A percentile compares a stretch with the other conserved stretches of the same genome.
Evolutionary conservation across 2,888 invertebrate species (phyloP).

Genomic region (Coleophora deauratella): DNA sequence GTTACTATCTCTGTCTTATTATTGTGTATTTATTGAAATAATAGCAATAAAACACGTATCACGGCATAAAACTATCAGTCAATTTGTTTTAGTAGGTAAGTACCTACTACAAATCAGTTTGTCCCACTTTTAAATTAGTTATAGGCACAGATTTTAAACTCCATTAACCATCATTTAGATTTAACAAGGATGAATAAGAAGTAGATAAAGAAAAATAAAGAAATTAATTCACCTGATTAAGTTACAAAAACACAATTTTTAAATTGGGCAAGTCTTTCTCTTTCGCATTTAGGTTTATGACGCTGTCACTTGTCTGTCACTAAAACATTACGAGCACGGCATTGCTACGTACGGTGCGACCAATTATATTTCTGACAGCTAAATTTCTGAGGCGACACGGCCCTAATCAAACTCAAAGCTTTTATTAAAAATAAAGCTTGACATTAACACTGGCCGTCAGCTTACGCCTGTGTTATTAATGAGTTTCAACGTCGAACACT

Average conservation of each 20-base stretch:
- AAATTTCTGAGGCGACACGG: constrained; percentile 74
- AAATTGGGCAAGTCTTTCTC: too few species aligned
- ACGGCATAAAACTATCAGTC: too few species aligned
- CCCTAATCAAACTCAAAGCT: constrained; percentile 74
- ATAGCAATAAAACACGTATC: constrained; percentile 5
- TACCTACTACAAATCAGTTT: too few species aligned
- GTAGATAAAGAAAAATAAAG: too few species aligned
- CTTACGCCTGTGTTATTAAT: constrained; percentile 70
- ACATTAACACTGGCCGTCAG: constrained; percentile 68
- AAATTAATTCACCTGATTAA: too few species aligned
- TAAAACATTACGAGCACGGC: too few species aligned
- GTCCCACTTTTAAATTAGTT: too few species aligned
- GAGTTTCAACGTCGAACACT: constrained; percentile 40
- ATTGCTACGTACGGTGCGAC: constrained; percentile 48
- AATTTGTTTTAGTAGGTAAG: too few species aligned
- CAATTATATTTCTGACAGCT: constrained; percentile 75
- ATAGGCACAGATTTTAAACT: too few species aligned
- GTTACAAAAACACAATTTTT: too few species aligned
- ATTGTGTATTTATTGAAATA: constrained; percentile 37
- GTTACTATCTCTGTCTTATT: constrained; percentile 34
- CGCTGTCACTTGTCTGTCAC: constrained; percentile 43
- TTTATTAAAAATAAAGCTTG: constrained; percentile 65
- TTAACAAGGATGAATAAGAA: too few species aligned
- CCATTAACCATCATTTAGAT: too few species aligned
- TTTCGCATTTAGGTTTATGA: constrained; percentile 19